These are phyloP conservation scores for Saguinus midas DNA, from an alignment of 2,113 vertebrate species.

Conservation along the genomic window DNA sequence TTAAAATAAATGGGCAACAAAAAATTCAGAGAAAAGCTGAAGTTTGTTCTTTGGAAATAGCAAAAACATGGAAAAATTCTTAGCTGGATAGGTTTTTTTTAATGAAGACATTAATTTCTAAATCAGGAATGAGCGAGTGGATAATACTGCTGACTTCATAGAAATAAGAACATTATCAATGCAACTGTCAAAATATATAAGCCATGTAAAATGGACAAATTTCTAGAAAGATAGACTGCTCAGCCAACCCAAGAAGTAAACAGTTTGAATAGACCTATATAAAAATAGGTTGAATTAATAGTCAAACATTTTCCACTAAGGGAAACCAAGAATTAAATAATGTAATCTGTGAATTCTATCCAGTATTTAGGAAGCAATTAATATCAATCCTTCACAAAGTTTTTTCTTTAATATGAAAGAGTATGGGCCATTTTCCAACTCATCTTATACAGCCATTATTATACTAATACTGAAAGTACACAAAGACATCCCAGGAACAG, in stretches of 20 bases:
- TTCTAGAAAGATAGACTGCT: background rate
- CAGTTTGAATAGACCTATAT: background rate
- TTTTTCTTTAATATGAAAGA: background rate
- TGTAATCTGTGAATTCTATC: no score
- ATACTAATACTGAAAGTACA: background rate
- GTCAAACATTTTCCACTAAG: background rate
- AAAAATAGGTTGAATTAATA: background rate
- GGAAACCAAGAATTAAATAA: background rate
- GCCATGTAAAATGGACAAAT: background rate
- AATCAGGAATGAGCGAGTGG: background rate
- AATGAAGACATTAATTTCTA: background rate
- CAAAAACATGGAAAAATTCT: background rate
- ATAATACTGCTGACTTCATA: background rate
- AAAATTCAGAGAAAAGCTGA: background rate
- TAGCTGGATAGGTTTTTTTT: background rate
- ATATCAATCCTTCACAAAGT: background rate
- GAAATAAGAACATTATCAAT: background rate
- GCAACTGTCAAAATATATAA: background rate
- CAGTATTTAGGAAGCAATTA: background rate
- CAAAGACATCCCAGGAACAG: background rate
- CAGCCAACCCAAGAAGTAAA: background rate
- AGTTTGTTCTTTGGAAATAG: background rate
- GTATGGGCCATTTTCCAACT: background rate
- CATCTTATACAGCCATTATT: background rate
- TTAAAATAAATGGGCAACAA: background rate